Evolutionary conservation across 2,888 invertebrate genomes (phyloP).

Genomic region (Drosophila kambysellisi): DNA sequence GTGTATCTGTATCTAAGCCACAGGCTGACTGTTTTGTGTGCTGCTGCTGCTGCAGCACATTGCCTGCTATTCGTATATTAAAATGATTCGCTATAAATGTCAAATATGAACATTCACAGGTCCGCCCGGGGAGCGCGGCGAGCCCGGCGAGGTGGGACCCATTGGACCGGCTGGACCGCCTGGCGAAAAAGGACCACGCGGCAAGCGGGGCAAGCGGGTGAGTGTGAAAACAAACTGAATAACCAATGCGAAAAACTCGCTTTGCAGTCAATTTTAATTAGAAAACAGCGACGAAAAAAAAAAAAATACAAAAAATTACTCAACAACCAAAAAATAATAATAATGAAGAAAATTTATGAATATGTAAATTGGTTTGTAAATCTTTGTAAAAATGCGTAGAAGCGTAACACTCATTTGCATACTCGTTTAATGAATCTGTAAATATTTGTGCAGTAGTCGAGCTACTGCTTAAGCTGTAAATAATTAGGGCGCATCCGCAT

Average conservation of each 20-base stretch:
- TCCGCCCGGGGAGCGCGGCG: slow-evolving; percentile 83
- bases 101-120: slow-evolving; percentile 74
- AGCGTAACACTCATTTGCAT: slow-evolving; percentile 64
- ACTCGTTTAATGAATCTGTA: slow-evolving; percentile 69
- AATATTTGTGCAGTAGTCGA: slow-evolving; percentile 49
- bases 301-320: background rate
- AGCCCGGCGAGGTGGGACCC: slow-evolving; percentile 87
- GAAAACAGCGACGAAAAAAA: slow-evolving; percentile 34
- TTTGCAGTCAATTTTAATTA: slow-evolving; percentile 63
- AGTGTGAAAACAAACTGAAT: slow-evolving; percentile 84
- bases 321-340: slow-evolving; percentile 10
- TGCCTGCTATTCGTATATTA: slow-evolving; percentile 44
- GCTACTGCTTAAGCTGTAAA: slow-evolving; percentile 51
- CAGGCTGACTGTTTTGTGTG: slow-evolving; percentile 10
- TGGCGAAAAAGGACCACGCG: slow-evolving; percentile 95
- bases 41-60: slow-evolving; percentile 4
- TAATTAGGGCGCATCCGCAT: slow-evolving; percentile 55
- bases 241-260: slow-evolving; percentile 50
- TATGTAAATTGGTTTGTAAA: slow-evolving; percentile 74
- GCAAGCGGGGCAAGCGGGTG: slow-evolving; percentile 97
- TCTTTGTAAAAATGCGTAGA: slow-evolving; percentile 61
- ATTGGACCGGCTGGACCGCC: slow-evolving; percentile 90
- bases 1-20: slow-evolving; percentile 21
- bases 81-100: slow-evolving; percentile 61
- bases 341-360: slow-evolving; percentile 61